Conservation (phyloP, 2,888 invertebrate genomes). For the Microctonus hyperodae region DNA sequence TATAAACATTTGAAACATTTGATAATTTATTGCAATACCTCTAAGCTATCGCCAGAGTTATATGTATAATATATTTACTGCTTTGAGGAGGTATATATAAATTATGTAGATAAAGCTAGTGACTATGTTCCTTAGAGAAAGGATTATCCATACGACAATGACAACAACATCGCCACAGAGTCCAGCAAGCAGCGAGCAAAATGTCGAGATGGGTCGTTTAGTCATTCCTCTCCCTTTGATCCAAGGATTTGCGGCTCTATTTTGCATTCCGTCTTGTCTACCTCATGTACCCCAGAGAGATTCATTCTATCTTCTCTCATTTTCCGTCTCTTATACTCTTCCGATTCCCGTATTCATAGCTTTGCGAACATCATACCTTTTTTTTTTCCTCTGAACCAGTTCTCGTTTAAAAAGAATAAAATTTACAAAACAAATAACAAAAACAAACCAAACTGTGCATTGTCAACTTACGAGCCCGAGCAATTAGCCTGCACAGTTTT, state of each 20-base stretch:
- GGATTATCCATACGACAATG: conserved; percentile 41
- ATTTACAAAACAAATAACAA: too few relatives aligned
- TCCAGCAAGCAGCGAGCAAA: conserved; percentile 43
- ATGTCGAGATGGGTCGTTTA: conserved; percentile 54
- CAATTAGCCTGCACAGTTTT: conserved; percentile 41
- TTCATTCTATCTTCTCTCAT: conserved; percentile 35
- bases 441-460: conserved; percentile 32
- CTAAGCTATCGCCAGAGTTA: background rate
- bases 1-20: background rate
- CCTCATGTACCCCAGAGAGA: conserved; percentile 36
- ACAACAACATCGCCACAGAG: conserved; percentile 35
- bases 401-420: conserved; percentile 34
- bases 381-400: conserved; percentile 7
- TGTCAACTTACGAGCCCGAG: conserved; percentile 40
- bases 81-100: background rate
- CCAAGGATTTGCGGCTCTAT: conserved; percentile 55
- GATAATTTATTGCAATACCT: background rate
- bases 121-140: conserved; percentile 15
- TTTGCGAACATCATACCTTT: background rate
- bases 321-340: conserved; percentile 36
- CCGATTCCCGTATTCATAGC: conserved; percentile 14
- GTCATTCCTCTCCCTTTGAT: conserved; percentile 53
- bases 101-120: background rate
- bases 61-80: too few relatives aligned
- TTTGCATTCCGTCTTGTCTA: conserved; percentile 58